These are phyloP conservation scores for Congeria kusceri DNA, from an alignment of 2,888 invertebrate genomes.

Conservation along the genomic window DNA sequence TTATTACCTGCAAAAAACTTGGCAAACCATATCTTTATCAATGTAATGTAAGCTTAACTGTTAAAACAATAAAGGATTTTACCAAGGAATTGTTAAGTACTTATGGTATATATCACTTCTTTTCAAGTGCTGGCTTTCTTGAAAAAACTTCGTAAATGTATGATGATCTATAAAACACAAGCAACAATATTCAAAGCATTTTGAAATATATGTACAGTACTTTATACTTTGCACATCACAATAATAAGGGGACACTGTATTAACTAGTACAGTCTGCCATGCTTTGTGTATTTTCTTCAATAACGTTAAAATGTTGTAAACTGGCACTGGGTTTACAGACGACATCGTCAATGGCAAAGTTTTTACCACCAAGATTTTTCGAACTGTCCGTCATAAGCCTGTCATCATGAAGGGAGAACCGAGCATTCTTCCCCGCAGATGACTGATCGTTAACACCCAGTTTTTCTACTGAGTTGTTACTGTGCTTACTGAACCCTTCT, in stretches of 20 bases:
- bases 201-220: no score
- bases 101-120: no score
- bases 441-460: not conserved
- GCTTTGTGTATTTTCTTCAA: slow-evolving; percentile 37
- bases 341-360: slow-evolving; percentile 7
- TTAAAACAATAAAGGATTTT: no score
- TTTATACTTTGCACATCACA: no score
- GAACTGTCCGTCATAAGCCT: slow-evolving; percentile 90
- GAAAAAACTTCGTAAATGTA: not conserved
- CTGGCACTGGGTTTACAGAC: slow-evolving; percentile 66
- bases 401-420: slow-evolving; percentile 95
- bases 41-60: no score
- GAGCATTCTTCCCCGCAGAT: slow-evolving; percentile 75
- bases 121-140: not conserved
- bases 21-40: no score
- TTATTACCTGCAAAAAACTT: no score
- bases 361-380: slow-evolving; percentile 38
- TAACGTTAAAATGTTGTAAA: slow-evolving; percentile 68
- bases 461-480: not conserved
- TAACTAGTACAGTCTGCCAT: slow-evolving; percentile 59
- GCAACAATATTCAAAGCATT: no score
- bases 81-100: no score
- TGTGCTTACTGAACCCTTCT: not conserved
- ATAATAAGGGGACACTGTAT: not conserved
- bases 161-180: no score